Conservation (phyloP, 2,797 vertebrate genomes). For the Sternarchorhynchus goeldii region DNA sequence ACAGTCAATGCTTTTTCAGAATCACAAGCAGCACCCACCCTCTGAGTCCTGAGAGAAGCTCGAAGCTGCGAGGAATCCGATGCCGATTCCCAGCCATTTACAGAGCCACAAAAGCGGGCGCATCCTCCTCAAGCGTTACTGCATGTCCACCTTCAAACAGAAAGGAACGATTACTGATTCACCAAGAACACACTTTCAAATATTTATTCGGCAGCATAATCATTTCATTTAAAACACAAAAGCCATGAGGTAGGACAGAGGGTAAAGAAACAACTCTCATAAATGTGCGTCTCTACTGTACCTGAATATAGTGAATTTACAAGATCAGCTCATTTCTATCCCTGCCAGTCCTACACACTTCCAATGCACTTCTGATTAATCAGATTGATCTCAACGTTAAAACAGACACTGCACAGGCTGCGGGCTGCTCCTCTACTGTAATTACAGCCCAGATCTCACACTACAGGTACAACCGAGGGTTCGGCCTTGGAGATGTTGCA, state of each 20-base stretch:
- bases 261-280: too few relatives aligned
- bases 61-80: constrained; percentile 67
- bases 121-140: constrained; percentile 76
- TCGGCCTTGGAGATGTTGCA: constrained; percentile 38
- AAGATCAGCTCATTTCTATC: too few relatives aligned
- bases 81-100: constrained; percentile 69
- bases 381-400: neutral
- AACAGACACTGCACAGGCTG: constrained; percentile 17
- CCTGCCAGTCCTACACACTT: too few relatives aligned
- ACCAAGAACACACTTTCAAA: neutral
- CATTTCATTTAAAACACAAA: too few relatives aligned
- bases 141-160: constrained; percentile 69
- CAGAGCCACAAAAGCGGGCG: constrained; percentile 63
- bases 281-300: too few relatives aligned
- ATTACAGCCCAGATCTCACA: constrained; percentile 33
- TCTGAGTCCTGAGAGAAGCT: constrained; percentile 75
- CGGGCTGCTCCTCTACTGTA: constrained; percentile 22
- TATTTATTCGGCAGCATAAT: too few relatives aligned
- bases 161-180: constrained; percentile 16
- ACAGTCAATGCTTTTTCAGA: neutral
- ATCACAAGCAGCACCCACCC: constrained; percentile 62
- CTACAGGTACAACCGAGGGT: constrained; percentile 24
- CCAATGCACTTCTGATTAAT: too few relatives aligned
- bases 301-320: too few relatives aligned
- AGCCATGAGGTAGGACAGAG: too few relatives aligned